Percentiles rank a stretch among this genome's conserved stretches.
Conservation (phyloP, 2,113 vertebrate species). For the Ahaetulla prasina region DNA sequence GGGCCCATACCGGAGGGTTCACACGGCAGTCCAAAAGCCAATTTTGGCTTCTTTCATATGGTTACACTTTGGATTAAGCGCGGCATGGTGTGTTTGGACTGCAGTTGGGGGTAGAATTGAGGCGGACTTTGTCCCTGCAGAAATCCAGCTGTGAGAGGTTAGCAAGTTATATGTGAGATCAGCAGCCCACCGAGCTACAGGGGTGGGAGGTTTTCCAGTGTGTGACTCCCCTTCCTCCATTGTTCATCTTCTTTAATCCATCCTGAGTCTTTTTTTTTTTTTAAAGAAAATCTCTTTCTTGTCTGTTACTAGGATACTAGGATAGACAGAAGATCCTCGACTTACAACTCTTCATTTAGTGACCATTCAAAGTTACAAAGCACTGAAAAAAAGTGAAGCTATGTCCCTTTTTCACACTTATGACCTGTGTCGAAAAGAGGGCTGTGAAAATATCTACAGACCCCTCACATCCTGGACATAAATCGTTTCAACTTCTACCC, state of each 20-base stretch:
- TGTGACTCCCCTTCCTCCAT: slow-evolving; percentile 36
- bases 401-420: background rate
- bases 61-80: background rate
- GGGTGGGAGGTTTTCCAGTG: slow-evolving; percentile 16
- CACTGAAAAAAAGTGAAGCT: background rate
- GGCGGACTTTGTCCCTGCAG: fast-evolving
- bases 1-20: background rate
- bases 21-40: background rate
- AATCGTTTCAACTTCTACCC: too few relatives aligned
- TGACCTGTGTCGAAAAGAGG: background rate
- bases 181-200: fast-evolving
- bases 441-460: too few relatives aligned
- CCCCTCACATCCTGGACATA: too few relatives aligned
- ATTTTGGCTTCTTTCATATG: background rate
- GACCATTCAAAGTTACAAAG: background rate
- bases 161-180: background rate
- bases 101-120: background rate
- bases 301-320: background rate
- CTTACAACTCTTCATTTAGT: background rate
- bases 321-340: background rate
- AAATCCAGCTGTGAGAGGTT: slow-evolving; percentile 1
- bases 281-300: background rate
- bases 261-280: background rate
- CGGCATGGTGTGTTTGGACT: background rate
- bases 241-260: slow-evolving; percentile 10